These are phyloP conservation scores for Galerucella calmariensis DNA, from an alignment of 2,888 invertebrate species.

Conservation along the genomic window DNA sequence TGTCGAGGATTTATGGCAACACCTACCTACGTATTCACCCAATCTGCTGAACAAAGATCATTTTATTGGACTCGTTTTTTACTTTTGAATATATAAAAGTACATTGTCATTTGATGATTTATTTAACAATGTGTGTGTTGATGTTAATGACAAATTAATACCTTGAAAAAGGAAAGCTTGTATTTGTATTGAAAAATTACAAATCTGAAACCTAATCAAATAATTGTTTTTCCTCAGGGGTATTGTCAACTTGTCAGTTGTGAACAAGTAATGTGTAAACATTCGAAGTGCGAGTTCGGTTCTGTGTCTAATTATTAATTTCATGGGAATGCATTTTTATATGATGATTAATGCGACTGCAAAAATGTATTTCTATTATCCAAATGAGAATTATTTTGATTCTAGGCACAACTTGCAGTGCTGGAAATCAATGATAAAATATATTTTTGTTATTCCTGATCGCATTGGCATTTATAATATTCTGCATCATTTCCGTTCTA, in stretches of 20 bases:
- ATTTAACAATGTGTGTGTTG: too few relatives aligned
- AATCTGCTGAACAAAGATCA: background rate
- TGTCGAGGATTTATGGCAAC: conserved; percentile 19
- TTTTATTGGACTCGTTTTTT: too few relatives aligned
- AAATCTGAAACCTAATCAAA: too few relatives aligned
- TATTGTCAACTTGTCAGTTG: too few relatives aligned
- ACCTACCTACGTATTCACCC: conserved; percentile 15
- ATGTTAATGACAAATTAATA: too few relatives aligned
- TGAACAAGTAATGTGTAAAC: too few relatives aligned
- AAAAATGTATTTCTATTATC: background rate
- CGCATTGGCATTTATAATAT: background rate
- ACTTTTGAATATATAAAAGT: background rate
- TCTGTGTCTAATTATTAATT: background rate
- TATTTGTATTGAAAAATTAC: too few relatives aligned
- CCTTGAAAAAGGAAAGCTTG: too few relatives aligned
- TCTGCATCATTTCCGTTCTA: background rate
- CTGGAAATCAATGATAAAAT: background rate
- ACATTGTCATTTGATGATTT: background rate
- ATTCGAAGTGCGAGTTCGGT: background rate
- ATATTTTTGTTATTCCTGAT: background rate
- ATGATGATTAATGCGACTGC: background rate
- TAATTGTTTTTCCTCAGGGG: too few relatives aligned
- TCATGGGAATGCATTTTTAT: background rate
- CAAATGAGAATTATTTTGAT: background rate
- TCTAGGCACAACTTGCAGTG: background rate